Conservation (phyloP, 2,888 invertebrate species). For the Caradrina kadenii region DNA sequence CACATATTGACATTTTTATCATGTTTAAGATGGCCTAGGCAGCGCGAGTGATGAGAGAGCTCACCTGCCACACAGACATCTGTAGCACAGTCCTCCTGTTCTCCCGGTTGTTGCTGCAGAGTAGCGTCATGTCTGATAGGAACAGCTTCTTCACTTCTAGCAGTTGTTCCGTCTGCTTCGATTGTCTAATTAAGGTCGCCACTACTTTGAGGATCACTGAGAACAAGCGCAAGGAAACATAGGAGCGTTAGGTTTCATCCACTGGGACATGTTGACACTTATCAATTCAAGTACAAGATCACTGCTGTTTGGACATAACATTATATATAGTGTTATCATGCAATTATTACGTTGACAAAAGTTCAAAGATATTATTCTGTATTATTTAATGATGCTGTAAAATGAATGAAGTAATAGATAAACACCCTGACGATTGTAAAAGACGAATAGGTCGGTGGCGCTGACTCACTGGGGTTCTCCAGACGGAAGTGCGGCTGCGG, state of each 20-base stretch:
- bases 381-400: too few species aligned
- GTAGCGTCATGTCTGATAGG: conserved; percentile 99
- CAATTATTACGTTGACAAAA: too few species aligned
- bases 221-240: neutral
- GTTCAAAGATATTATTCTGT: too few species aligned
- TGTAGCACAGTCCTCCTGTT: conserved; percentile 99
- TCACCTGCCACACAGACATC: conserved; percentile 99
- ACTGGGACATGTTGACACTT: neutral
- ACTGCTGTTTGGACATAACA: too few species aligned
- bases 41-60: neutral
- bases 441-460: neutral
- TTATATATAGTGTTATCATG: too few species aligned
- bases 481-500: conserved; percentile 98
- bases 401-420: too few species aligned
- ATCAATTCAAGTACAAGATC: neutral
- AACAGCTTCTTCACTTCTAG: conserved; percentile 98
- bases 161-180: conserved; percentile 97
- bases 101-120: conserved; percentile 99
- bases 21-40: too few species aligned
- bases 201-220: conserved; percentile 99
- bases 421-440: too few species aligned
- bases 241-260: neutral
- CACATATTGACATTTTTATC: too few species aligned
- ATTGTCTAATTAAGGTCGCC: conserved; percentile 98
- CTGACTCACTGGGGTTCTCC: conserved; percentile 97